Conservation (phyloP, 2,888 invertebrate species). For the Cheilosia scutellata region DNA sequence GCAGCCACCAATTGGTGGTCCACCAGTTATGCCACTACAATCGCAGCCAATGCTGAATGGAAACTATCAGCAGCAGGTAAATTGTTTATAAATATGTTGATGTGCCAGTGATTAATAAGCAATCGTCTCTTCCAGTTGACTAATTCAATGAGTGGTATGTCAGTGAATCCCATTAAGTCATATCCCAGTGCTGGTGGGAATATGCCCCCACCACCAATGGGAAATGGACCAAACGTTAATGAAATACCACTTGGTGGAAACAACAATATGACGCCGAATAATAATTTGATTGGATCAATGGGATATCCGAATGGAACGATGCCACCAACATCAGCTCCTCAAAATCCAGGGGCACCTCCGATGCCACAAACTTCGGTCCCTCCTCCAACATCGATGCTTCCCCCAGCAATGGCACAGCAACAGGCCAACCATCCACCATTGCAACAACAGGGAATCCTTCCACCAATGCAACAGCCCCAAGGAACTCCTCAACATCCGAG, state of each 20-base stretch:
- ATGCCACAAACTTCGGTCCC: slow-evolving; percentile 54
- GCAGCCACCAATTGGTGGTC: slow-evolving; percentile 77
- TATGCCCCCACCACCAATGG: slow-evolving; percentile 62
- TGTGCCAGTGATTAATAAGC: neutral
- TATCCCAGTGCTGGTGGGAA: slow-evolving; percentile 64
- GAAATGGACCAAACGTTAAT: slow-evolving; percentile 49
- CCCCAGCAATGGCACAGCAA: slow-evolving; percentile 70
- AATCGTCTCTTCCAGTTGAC: slow-evolving; percentile 78
- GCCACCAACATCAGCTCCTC: slow-evolving; percentile 68
- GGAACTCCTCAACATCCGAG: slow-evolving; percentile 66
- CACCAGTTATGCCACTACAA: slow-evolving; percentile 67
- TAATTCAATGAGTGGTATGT: slow-evolving; percentile 81
- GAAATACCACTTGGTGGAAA: slow-evolving; percentile 43
- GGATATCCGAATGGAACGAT: slow-evolving; percentile 62
- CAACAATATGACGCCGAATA: slow-evolving; percentile 62
- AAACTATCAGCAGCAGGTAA: slow-evolving; percentile 83
- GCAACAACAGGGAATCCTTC: slow-evolving; percentile 76
- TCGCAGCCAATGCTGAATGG: slow-evolving; percentile 82
- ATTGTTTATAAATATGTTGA: neutral
- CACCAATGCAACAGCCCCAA: slow-evolving; percentile 60
- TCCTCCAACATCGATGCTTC: slow-evolving; percentile 49
- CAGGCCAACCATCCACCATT: slow-evolving; percentile 76
- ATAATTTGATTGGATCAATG: slow-evolving; percentile 59
- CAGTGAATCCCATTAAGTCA: slow-evolving; percentile 80
- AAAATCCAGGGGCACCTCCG: slow-evolving; percentile 47